These are phyloP conservation scores for Sardinella longiceps DNA, from an alignment of 2,797 vertebrate species.

Conservation along the genomic window DNA sequence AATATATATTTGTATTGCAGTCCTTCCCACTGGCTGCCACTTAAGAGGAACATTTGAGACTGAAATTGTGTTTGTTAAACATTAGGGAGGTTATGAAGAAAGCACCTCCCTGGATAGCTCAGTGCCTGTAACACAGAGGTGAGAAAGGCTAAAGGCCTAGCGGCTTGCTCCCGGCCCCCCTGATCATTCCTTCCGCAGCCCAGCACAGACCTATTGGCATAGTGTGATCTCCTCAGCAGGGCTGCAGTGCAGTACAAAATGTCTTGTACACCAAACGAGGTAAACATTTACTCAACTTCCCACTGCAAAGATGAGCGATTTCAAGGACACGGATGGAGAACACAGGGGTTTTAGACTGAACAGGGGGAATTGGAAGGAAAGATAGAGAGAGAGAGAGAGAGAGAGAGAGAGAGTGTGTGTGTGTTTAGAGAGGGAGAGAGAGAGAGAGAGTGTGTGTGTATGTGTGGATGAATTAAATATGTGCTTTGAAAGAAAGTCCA, in stretches of 20 bases:
- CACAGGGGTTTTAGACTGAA: not conserved
- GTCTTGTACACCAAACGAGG: too few species aligned
- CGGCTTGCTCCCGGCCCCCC: not conserved
- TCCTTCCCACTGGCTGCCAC: too few species aligned
- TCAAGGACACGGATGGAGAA: slow-evolving; percentile 25
- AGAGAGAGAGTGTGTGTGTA: too few species aligned
- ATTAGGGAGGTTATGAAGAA: not conserved
- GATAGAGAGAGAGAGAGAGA: not conserved
- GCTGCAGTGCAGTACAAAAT: not conserved
- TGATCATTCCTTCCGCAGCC: not conserved
- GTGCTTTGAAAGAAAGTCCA: too few species aligned
- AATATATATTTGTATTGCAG: too few species aligned
- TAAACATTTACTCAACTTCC: too few species aligned
- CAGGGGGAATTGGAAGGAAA: not conserved
- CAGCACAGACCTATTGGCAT: not conserved
- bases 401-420: too few species aligned
- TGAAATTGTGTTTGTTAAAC: too few species aligned
- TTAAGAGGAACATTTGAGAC: too few species aligned
- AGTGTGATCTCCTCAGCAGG: not conserved
- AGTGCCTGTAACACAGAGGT: not conserved
- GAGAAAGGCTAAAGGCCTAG: not conserved
- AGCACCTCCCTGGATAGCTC: not conserved
- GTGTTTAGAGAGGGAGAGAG: not conserved
- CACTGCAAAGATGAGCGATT: not conserved
- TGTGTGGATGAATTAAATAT: too few species aligned